A percentile compares a stretch with the other conserved stretches of the same genome.
Conservation (phyloP, 1,140 invertebrate genomes). For the Cotesia vestalis region DNA sequence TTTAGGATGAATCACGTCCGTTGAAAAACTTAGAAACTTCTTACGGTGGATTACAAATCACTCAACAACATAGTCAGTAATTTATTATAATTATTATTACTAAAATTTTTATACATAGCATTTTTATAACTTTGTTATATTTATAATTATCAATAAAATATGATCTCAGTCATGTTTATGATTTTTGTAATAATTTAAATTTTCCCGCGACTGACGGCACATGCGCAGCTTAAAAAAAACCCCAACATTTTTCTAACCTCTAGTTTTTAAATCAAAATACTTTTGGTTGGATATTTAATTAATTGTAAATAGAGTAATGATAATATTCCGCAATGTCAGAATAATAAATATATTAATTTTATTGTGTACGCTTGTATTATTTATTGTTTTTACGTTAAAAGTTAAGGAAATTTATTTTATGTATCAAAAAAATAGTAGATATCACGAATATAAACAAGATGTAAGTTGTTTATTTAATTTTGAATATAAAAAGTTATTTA, state of each 20-base stretch:
- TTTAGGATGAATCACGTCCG: constrained; percentile 26
- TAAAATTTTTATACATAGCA: no score
- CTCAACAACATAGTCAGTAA: not conserved
- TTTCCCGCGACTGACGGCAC: no score
- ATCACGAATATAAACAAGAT: constrained; percentile 62
- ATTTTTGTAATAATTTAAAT: no score
- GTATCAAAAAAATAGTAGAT: constrained; percentile 62
- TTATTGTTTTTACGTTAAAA: constrained; percentile 61
- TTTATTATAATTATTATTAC: not conserved
- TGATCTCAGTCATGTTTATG: no score
- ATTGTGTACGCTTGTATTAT: constrained; percentile 54
- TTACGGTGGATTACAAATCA: constrained; percentile 18
- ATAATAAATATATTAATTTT: constrained; percentile 57
- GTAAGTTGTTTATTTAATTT: constrained; percentile 52
- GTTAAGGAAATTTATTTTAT: constrained; percentile 65
- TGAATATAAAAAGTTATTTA: not conserved
- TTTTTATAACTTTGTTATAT: no score
- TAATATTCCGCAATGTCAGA: constrained; percentile 57
- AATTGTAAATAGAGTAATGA: constrained; percentile 46
- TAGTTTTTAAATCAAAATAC: no score
- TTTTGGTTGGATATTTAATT: no score
- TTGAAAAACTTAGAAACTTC: not conserved
- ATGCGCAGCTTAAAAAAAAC: no score
- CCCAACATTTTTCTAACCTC: no score
- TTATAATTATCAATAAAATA: no score